These are phyloP conservation scores for Norana najaformis DNA, from an alignment of 2,888 invertebrate species.

Conservation along the genomic window DNA sequence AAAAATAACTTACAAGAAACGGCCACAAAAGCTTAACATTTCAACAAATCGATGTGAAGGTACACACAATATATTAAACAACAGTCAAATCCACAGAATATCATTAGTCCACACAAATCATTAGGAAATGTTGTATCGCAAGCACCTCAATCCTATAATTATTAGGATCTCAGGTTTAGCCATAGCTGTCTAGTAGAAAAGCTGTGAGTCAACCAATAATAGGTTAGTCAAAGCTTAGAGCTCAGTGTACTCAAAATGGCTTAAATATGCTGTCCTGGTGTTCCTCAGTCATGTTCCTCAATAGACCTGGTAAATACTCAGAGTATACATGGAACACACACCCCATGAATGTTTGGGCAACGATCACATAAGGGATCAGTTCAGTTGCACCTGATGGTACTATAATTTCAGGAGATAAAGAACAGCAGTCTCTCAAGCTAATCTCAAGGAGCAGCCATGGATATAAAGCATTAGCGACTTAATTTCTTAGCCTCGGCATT, in stretches of 20 bases:
- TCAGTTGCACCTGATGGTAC: neutral
- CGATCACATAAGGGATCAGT: neutral
- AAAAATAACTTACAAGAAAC: neutral
- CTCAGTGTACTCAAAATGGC: neutral
- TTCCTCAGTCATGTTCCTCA: neutral
- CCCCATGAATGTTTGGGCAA: neutral
- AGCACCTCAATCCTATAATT: neutral
- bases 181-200: neutral
- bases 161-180: neutral
- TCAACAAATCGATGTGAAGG: neutral
- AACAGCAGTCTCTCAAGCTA: neutral
- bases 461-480: neutral
- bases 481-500: neutral
- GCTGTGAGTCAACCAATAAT: neutral
- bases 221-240: neutral
- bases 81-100: neutral
- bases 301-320: neutral
- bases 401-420: neutral
- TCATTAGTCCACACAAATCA: too few relatives aligned
- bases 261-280: neutral
- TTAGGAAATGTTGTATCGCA: neutral
- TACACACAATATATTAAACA: neutral
- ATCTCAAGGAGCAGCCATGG: constrained; percentile 2
- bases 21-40: neutral
- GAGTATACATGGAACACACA: neutral